These are phyloP conservation scores for Aplodontia rufa DNA, from an alignment of 2,113 vertebrate species.

Conservation along the genomic window DNA sequence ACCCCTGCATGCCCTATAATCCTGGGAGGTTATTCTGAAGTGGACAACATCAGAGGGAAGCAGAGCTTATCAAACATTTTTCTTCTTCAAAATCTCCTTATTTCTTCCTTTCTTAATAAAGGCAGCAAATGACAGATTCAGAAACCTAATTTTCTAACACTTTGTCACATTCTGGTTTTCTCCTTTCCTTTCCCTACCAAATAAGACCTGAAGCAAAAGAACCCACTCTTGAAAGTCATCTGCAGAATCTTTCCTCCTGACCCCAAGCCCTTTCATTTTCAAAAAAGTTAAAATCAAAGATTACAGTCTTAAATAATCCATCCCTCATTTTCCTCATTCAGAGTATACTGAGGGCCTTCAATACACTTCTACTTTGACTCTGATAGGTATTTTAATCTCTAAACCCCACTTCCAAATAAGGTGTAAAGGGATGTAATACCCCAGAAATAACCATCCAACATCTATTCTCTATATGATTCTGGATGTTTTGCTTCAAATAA, in stretches of 20 bases:
- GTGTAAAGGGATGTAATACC: not conserved
- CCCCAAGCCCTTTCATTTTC: not conserved
- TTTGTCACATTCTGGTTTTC: not conserved
- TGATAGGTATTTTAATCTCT: not conserved
- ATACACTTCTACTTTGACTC: not conserved
- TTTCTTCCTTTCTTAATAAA: not conserved
- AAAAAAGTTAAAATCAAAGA: slow-evolving; percentile 21
- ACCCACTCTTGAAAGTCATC: not conserved
- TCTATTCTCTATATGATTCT: not conserved
- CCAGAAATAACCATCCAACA: not conserved
- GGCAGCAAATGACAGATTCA: not conserved
- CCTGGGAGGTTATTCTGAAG: not conserved
- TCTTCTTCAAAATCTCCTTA: not conserved
- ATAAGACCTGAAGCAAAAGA: slow-evolving; percentile 9
- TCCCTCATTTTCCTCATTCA: not conserved
- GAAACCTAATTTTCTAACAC: not conserved
- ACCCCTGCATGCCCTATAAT: not conserved
- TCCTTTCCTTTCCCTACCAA: slow-evolving; percentile 17
- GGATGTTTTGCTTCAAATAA: not conserved
- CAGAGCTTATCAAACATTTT: not conserved
- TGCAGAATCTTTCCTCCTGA: slow-evolving; percentile 14
- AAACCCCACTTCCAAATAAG: not conserved
- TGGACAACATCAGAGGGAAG: not conserved
- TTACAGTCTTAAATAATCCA: slow-evolving; percentile 14
- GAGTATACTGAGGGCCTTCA: not conserved